Evolutionary conservation across 2,113 vertebrate genomes (phyloP).

Genomic region (Dermatemys mawii): DNA sequence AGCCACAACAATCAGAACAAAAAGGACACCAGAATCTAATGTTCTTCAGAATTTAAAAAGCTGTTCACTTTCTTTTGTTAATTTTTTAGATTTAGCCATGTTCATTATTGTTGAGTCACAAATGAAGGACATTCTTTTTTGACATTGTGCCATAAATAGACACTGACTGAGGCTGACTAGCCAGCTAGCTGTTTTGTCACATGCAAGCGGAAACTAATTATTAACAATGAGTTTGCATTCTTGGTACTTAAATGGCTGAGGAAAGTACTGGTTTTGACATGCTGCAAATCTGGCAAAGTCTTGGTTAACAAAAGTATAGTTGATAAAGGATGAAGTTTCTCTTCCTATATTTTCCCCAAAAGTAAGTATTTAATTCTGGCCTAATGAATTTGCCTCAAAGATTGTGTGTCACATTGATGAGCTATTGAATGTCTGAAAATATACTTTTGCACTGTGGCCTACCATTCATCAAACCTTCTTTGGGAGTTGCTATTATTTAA

Average conservation of each 20-base stretch:
- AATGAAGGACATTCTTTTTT: constrained; percentile 99
- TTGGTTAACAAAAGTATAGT: constrained; percentile 82
- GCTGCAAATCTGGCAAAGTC: constrained; percentile 79
- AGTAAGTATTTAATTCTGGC: constrained; percentile 78
- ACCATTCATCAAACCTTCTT: constrained; percentile 53
- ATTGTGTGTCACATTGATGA: constrained; percentile 74
- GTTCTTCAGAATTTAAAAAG: constrained; percentile 99
- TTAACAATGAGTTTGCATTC: constrained; percentile 83
- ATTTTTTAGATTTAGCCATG: constrained; percentile 96
- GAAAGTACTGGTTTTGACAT: constrained; percentile 76
- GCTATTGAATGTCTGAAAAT: constrained; percentile 77
- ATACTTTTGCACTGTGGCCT: constrained; percentile 67
- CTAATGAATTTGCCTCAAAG: constrained; percentile 79
- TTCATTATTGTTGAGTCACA: constrained; percentile 95
- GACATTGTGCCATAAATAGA: constrained; percentile 99
- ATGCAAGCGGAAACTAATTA: constrained; percentile 90
- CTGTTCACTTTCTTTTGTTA: constrained; percentile 99
- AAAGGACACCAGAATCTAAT: constrained; percentile 99
- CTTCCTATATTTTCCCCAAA: constrained; percentile 77
- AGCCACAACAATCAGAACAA: constrained; percentile 93
- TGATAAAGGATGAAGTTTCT: constrained; percentile 83
- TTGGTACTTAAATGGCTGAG: constrained; percentile 77
- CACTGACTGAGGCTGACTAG: constrained; percentile 98
- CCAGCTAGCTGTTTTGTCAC: constrained; percentile 94
- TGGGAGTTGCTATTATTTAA: constrained; percentile 68